phyloP scores from a whole-genome alignment of 1,140 invertebrate species.

The Rhagoletis zephyria region DNA sequence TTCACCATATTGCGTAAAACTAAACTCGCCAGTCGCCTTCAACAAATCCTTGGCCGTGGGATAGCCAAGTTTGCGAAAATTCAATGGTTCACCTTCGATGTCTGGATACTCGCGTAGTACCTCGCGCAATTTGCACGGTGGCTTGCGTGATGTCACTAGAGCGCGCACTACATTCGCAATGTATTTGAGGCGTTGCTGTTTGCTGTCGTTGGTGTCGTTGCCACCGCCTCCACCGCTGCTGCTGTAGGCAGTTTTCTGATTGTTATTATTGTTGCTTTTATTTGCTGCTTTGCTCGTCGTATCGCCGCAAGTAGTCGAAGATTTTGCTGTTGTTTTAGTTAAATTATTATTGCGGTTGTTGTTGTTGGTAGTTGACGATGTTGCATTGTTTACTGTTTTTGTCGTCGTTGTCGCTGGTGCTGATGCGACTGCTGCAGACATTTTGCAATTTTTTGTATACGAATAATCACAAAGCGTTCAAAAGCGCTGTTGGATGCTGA shows the following conservation, averaged over 20 bases:
- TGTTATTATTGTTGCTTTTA: conserved; percentile 4
- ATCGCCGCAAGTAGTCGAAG: neutral
- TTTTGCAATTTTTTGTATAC: conserved; percentile 8
- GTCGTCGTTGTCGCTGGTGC: neutral
- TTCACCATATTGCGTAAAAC: conserved; percentile 55
- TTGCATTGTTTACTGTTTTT: conserved; percentile 7
- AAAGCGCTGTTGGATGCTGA: conserved; percentile 15
- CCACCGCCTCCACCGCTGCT: no score
- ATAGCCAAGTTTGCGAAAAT: conserved; percentile 61
- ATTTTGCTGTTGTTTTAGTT: neutral
- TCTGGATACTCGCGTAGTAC: conserved; percentile 62
- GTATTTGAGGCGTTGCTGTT: conserved; percentile 33
- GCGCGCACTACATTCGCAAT: conserved; percentile 62
- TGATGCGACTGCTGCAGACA: conserved; percentile 30
- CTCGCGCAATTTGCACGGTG: conserved; percentile 59
- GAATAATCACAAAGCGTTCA: neutral
- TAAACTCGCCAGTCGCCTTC: conserved; percentile 61
- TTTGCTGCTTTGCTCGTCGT: conserved; percentile 14
- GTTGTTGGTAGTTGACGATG: neutral
- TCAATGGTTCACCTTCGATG: conserved; percentile 61
- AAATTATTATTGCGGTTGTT: neutral
- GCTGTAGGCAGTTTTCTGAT: neutral
- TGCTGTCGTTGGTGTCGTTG: conserved; percentile 25
- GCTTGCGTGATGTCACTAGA: conserved; percentile 64
- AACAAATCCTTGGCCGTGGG: conserved; percentile 59